Base-by-base conservation (phyloP, 2,113 vertebrate genomes). In the Barnardius zonarius region DNA sequence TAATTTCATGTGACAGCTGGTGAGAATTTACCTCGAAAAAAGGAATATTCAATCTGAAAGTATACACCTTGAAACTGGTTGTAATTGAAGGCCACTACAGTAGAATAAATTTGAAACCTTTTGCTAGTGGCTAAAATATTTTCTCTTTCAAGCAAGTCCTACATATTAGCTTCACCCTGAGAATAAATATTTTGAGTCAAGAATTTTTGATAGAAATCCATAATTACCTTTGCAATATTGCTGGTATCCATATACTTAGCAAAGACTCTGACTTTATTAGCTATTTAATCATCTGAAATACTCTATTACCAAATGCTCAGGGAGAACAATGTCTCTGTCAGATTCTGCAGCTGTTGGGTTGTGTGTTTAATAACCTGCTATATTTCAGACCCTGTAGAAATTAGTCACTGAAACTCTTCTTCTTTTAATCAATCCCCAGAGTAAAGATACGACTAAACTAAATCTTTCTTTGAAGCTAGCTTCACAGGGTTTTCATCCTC, bases 181-280 rank as follows among this genome's bases (percentile, higher is more conserved):
- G 39, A 81, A 92, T 51, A 88, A 94, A 78, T 92, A 92, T 86
- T 94, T 95, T 72, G 37, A 72, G 61, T 66, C 35, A 86, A 86
- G 30, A 30, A 11, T 25, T 82, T 95, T 78, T 94, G 14, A 95
- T 79, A 86, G 73, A 92, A 86, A 83, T 96, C 88, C 96, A n/a
- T 83, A 93, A 88, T 93, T 93, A 92, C 73, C 13, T 92, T 88
- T 95, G 52, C 57, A 93, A 64, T 96, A 91, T 94, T 96, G 43
- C 90, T 90, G 43, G 83, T 82, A 93, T 94, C 68, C 83, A 84
- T 95, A 83, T 96, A 30, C 76, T 93, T 93, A 91, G 55, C 23
- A 86, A 90, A 85, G 69, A 61, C 73, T 89, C 49, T 82, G 80
- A 84, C 52, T 94, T 96, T 95, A 88, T 96, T 92, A 92, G 72